Conservation (phyloP, 2,113 vertebrate genomes). For the Cyprichromis sp. region DNA sequence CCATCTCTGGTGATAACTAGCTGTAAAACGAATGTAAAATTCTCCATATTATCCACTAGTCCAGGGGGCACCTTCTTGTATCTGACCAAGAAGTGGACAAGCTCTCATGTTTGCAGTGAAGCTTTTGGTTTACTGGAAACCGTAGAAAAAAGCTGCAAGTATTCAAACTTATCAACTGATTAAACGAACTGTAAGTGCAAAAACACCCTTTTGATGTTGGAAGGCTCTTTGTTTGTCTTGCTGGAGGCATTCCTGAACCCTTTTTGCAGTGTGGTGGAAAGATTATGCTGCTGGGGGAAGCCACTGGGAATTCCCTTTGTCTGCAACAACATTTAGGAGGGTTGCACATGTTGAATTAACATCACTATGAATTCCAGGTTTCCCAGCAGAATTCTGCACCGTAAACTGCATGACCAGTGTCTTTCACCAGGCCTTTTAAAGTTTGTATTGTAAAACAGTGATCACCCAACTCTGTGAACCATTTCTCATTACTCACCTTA, state of each 20-base stretch:
- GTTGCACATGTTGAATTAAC: neutral
- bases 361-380: neutral
- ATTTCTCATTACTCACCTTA: slow-evolving; percentile 16
- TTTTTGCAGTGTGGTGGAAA: neutral
- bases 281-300: neutral
- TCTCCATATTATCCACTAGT: neutral
- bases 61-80: neutral
- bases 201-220: neutral
- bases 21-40: neutral
- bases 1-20: neutral
- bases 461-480: neutral
- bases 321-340: neutral
- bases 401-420: neutral
- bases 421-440: neutral
- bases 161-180: neutral
- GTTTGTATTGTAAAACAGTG: neutral
- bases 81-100: neutral
- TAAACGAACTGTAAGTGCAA: neutral
- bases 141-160: neutral
- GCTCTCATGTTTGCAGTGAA: neutral
- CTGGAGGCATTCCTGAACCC: neutral
- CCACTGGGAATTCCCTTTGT: neutral
- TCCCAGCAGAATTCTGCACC: neutral
- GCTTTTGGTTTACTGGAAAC: neutral
- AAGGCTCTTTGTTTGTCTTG: neutral